A percentile compares a stretch with the other conserved stretches of the same genome.
Evolutionary conservation across 2,888 invertebrate species (phyloP).

Genomic region (Chirona hameri): DNA sequence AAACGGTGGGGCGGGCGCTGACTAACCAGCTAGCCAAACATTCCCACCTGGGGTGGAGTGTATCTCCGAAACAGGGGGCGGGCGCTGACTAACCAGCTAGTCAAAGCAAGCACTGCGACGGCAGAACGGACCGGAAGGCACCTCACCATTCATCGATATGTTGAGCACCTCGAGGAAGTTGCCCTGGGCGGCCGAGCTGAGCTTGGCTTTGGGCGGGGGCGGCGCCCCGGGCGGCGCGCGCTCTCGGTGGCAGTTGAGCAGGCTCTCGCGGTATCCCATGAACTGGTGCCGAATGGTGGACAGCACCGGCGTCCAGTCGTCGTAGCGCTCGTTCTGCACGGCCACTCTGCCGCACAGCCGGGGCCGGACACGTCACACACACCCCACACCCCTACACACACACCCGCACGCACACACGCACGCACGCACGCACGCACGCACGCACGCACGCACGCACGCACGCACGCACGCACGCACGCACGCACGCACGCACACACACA

Average conservation of each 20-base stretch:
- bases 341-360: constrained; percentile 65
- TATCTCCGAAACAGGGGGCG: too few species aligned
- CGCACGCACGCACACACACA: too few species aligned
- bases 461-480: too few species aligned
- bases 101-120: too few species aligned
- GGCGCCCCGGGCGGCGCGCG: constrained; percentile 30
- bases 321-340: constrained; percentile 95
- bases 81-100: too few species aligned
- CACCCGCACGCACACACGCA: too few species aligned
- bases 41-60: too few species aligned
- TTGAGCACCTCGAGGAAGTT: constrained; percentile 99
- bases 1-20: too few species aligned
- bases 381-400: too few species aligned
- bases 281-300: constrained; percentile 80
- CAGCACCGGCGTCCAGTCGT: constrained; percentile 93
- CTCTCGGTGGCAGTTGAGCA: constrained; percentile 72
- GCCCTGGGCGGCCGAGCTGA: constrained; percentile 59
- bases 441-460: too few species aligned
- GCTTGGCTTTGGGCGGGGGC: neutral
- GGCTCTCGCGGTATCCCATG: constrained; percentile 81
- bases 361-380: neutral
- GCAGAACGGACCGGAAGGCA: neutral
- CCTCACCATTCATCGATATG: constrained; percentile 68
- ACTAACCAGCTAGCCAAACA: too few species aligned
- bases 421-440: too few species aligned